These are phyloP conservation scores for Gallinago solitaria DNA, from an alignment of 2,797 vertebrate species.

Conservation along the genomic window DNA sequence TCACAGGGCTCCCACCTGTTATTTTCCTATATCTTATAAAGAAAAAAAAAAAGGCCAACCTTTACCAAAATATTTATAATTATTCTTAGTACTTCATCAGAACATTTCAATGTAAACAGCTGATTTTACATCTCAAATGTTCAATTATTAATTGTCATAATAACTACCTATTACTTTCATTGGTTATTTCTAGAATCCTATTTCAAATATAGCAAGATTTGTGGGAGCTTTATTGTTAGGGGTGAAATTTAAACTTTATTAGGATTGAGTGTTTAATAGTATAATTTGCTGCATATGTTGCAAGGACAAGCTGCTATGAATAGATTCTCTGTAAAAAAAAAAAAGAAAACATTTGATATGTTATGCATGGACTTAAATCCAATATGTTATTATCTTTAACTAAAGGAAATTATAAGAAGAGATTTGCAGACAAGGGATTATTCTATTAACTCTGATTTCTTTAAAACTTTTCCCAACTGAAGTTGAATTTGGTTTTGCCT, in stretches of 20 bases:
- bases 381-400: slow-evolving; percentile 68
- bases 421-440: slow-evolving; percentile 26
- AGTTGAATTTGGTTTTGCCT: slow-evolving; percentile 31
- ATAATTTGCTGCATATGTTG: slow-evolving; percentile 74
- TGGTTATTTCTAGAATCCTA: slow-evolving; percentile 49
- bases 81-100: neutral
- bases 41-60: neutral
- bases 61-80: neutral
- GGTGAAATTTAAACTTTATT: slow-evolving; percentile 74
- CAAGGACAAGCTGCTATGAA: slow-evolving; percentile 60
- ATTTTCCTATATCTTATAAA: neutral
- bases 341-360: slow-evolving; percentile 51
- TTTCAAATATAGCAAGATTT: slow-evolving; percentile 44
- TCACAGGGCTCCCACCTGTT: neutral
- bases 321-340: slow-evolving; percentile 56
- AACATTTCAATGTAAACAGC: neutral
- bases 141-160: slow-evolving; percentile 21
- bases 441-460: slow-evolving; percentile 57
- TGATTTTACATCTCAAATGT: neutral
- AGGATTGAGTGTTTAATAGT: slow-evolving; percentile 77
- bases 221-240: slow-evolving; percentile 61
- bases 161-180: neutral
- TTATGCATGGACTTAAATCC: slow-evolving; percentile 64
- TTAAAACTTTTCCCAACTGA: neutral
- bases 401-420: slow-evolving; percentile 56